These are phyloP conservation scores for Drosophila subpulchrella DNA, from an alignment of 1,140 invertebrate species.

Conservation along the genomic window DNA sequence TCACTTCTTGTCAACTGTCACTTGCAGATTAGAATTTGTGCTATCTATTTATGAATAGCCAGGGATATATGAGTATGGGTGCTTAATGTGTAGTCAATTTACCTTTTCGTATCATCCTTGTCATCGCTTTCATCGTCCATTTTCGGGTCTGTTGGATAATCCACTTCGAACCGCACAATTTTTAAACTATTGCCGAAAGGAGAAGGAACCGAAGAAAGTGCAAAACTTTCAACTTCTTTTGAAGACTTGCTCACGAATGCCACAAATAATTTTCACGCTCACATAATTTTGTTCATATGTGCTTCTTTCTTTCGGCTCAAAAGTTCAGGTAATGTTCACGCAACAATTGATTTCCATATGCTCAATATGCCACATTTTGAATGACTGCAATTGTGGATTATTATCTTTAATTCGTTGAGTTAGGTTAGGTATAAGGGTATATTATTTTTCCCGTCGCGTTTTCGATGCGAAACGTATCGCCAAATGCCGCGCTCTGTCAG, in stretches of 20 bases:
- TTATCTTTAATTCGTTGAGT: neutral
- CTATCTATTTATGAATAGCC: constrained; percentile 54
- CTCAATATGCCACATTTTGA: constrained; percentile 67
- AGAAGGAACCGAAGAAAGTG: constrained; percentile 14
- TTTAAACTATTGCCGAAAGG: constrained; percentile 16
- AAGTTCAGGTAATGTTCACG: constrained; percentile 62
- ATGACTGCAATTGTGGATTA: constrained; percentile 25
- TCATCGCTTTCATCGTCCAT: constrained; percentile 89
- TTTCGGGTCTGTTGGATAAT: constrained; percentile 66
- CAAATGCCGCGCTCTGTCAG: constrained; percentile 54
- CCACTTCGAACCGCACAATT: constrained; percentile 43
- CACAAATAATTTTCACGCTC: constrained; percentile 25
- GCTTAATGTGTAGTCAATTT: constrained; percentile 47
- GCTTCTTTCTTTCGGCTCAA: constrained; percentile 5
- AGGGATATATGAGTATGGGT: constrained; percentile 2
- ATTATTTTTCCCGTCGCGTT: constrained; percentile 25
- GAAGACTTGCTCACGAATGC: constrained; percentile 30
- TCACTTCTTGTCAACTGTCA: constrained; percentile 58
- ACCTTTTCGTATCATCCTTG: constrained; percentile 89
- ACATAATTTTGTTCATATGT: constrained; percentile 47
- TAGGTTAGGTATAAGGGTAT: neutral
- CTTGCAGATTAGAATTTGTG: constrained; percentile 36
- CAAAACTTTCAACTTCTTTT: constrained; percentile 21
- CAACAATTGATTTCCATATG: constrained; percentile 59
- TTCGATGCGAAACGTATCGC: neutral